Evolutionary conservation across 1,140 invertebrate species (phyloP).

Genomic region (Trachymyrmex septentrionalis): DNA sequence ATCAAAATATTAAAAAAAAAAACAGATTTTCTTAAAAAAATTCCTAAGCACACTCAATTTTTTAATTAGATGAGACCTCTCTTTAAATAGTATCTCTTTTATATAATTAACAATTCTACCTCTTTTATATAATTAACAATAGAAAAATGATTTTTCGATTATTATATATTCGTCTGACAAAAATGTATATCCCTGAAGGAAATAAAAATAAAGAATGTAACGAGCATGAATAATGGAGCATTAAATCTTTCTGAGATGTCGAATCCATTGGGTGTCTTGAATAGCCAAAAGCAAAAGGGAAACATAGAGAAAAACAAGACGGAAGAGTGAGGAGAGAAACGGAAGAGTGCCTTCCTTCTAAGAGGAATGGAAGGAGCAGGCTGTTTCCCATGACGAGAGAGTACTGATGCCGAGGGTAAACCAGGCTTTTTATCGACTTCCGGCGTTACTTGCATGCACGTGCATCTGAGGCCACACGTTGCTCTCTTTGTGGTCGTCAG

Average conservation of each 20-base stretch:
- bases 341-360: constrained; percentile 26
- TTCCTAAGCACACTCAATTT: no score
- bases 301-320: background rate
- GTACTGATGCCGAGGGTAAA: constrained; percentile 84
- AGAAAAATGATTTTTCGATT: background rate
- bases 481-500: constrained; percentile 82
- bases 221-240: constrained; percentile 34
- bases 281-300: constrained; percentile 22
- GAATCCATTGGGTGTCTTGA: constrained; percentile 52
- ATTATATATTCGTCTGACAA: background rate
- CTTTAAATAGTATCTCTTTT: background rate
- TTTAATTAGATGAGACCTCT: no score
- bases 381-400: constrained; percentile 76
- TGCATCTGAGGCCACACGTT: constrained; percentile 77
- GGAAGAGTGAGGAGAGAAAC: constrained; percentile 21
- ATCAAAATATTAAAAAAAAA: no score
- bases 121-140: background rate
- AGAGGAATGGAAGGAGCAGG: constrained; percentile 66
- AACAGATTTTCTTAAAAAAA: no score
- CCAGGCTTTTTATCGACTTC: constrained; percentile 87
- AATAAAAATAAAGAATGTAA: background rate
- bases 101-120: background rate
- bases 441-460: constrained; percentile 85
- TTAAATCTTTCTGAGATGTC: constrained; percentile 34
- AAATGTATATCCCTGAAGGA: background rate